Base-by-base conservation (phyloP, 2,113 vertebrate genomes). In the Psittacula cyanocephala region DNA sequence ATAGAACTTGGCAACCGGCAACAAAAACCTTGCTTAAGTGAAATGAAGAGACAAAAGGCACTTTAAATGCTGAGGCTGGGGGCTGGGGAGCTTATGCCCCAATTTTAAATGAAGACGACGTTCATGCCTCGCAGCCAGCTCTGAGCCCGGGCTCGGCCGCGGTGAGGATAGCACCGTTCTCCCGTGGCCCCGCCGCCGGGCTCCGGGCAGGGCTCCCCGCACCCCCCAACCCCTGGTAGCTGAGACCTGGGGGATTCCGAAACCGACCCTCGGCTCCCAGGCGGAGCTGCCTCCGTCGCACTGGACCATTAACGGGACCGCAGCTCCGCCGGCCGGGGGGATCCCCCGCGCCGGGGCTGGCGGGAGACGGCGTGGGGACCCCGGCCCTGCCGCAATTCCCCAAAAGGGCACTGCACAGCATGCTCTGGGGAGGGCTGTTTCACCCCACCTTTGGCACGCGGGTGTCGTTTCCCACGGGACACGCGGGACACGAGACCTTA, bases 21-120 rank as follows among this genome's bases (percentile, higher is more conserved):
- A 96, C 97, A 96, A 97, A 97, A 95, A 92, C 92, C 91, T 91
- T 93, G 83, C 96, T 95, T 97, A 96, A 95, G 93, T 95, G 96
- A 97, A 97, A 97, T 96, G 93, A 97, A 95, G 96, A 97, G 96
- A 97, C 95, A 97, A 97, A 97, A 97, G 95, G 80, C 94, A 95
- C 95, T 97, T 96, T 95, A 90, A 96, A 89, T 63, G 93, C 85
- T 82, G 93, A 89, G 87, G 72, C 0, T 87, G 86, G 75, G 77
- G 83, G 88, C 79, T 81, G 93, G 91, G 89, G 80, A 95, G 79
- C 90, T 90, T 79, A 88, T 50, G 76, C 70, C 90, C 79, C 93
- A 95, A 95, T 95, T 94, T 93, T 93, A 96, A 96, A 93, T 67
- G 84, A 95, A 96, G 84, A 78, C 95, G 79, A 93, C 86, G 91